Evolutionary conservation across 1,140 invertebrate species (phyloP).

Genomic region (Brachionus angularis): DNA sequence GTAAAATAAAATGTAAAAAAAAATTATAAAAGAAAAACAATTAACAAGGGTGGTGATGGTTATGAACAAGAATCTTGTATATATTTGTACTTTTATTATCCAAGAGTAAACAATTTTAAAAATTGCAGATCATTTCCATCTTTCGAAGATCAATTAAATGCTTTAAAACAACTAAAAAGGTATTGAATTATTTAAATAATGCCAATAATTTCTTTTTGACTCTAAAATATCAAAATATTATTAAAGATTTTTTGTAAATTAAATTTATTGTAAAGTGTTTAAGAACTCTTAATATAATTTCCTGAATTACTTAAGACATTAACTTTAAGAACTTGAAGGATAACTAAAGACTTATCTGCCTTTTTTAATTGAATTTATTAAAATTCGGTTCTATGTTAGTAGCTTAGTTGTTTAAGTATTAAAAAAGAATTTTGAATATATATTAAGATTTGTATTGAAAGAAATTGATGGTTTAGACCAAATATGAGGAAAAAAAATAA

Average conservation of each 20-base stretch:
- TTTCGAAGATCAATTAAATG: conserved; percentile 8
- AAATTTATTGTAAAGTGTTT: not conserved
- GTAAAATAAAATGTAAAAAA: not conserved
- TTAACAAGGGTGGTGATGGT: conserved; percentile 10
- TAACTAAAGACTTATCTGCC: too few relatives aligned
- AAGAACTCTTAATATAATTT: not conserved
- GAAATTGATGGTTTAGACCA: too few relatives aligned
- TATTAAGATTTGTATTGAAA: too few relatives aligned
- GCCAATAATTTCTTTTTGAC: not conserved
- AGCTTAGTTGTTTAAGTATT: too few relatives aligned
- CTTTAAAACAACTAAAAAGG: conserved; percentile 31
- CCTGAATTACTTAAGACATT: not conserved
- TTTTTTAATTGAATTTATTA: too few relatives aligned
- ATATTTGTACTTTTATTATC: conserved; percentile 36
- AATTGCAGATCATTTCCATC: conserved; percentile 32
- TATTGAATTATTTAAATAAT: not conserved
- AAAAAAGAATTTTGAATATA: too few relatives aligned
- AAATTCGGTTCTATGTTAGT: too few relatives aligned
- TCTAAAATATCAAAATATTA: not conserved
- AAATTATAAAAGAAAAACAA: not conserved
- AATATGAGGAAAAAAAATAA: too few relatives aligned
- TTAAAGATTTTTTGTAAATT: not conserved
- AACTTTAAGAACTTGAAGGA: too few relatives aligned
- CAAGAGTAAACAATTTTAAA: conserved; percentile 31
- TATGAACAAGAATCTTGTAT: not conserved